A percentile compares a stretch with the other conserved stretches of the same genome.
phyloP scores from a whole-genome alignment of 2,888 invertebrate genomes.

The Andrena fulva region DNA sequence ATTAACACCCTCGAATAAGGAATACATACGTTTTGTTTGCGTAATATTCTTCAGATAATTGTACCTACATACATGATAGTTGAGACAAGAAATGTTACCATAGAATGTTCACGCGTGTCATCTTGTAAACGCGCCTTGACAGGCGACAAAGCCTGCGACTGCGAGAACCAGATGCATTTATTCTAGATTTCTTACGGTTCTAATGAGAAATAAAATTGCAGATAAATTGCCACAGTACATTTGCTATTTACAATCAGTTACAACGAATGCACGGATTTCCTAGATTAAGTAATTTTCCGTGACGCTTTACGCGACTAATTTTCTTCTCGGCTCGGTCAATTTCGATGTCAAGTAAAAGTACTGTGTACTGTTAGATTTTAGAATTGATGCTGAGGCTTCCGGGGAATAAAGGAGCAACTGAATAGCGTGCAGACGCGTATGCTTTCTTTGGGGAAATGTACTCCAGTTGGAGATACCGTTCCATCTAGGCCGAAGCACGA shows the following conservation, averaged over 20 bases:
- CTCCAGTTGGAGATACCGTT: constrained; percentile 54
- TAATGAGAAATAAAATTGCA: no score
- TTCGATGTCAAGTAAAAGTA: no score
- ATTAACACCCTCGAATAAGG: no score
- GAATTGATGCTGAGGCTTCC: not conserved
- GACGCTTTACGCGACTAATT: not conserved
- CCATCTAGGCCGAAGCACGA: constrained; percentile 40
- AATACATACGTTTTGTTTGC: no score
- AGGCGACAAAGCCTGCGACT: not conserved
- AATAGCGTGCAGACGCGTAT: not conserved
- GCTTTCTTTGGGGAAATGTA: constrained; percentile 19
- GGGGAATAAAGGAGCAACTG: not conserved
- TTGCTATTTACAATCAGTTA: no score
- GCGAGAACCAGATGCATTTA: not conserved
- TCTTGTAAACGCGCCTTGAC: constrained; percentile 14
- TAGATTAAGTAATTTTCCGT: not conserved
- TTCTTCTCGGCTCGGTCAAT: no score
- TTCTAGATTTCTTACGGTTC: not conserved
- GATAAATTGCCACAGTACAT: no score
- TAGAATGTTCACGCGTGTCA: constrained; percentile 45
- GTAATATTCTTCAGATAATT: no score
- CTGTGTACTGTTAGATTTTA: no score
- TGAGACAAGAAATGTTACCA: constrained; percentile 49
- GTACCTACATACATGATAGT: constrained; percentile 3
- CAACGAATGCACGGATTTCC: no score